Base-by-base conservation (phyloP, 1,140 invertebrate species). In the Drosophila oshimai region DNA sequence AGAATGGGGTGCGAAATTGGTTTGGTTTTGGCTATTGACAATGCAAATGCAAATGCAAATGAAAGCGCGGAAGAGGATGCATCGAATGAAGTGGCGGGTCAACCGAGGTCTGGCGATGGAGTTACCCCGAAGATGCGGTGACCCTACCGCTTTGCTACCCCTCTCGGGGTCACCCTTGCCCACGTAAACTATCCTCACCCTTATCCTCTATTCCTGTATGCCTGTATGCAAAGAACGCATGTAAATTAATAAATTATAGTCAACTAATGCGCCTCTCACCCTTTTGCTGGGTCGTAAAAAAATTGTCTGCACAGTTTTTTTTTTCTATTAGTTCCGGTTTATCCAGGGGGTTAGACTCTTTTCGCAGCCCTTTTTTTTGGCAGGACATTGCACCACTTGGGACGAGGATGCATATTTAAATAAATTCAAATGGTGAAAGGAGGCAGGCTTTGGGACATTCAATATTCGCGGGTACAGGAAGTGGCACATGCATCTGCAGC, bases 221-320 rank as follows among this genome's bases (percentile, higher is more conserved):
- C 29, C 65, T 54, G 71, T 70, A 81, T 68, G 75, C 80, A 86
- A 80, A 86, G 80, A 74, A 84, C 79, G 80, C 67, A 86, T 86
- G 80, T 86, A 86, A 86, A 86, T 86, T 86, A 86, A 86, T 87
- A 87, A 80, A 87, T 87, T 86, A 86, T 76, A 80, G 81, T 76
- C 80, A 86, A 86, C 80, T 86, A 86, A 86, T 86, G 81, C 58
- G 60, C 47, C 58, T 13, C 57, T 31, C 57, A 18, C 41, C 26
- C 61, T 61, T 26, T 20, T 17, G 15, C 15, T 4, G n/a, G 9
- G 36, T 13, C 58, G 44, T 67, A 79, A 87, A 86, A 86, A 86
- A 86, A 80, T 74, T 87, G 81, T 79, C 73, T 73, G 26, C 44
- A 18, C 15, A 28, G 53, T 62, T 74, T 83, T 83, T 83, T 58